Base-by-base conservation (phyloP, 2,888 invertebrate species). In the Troglohyphantes excavatus region DNA sequence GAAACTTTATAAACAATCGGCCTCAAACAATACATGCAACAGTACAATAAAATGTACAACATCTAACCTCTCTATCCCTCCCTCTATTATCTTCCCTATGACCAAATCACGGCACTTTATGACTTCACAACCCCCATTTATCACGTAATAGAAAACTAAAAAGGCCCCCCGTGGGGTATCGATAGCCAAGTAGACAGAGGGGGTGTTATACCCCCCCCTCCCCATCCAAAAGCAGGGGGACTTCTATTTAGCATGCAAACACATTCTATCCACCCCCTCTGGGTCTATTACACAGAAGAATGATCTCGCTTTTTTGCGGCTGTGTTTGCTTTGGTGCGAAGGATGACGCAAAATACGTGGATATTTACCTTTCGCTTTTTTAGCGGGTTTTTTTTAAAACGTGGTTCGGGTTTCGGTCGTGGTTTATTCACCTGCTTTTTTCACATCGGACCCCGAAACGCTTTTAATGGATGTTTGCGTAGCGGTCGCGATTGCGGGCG, bases 31-130 rank as follows among this genome's bases (percentile, higher is more conserved):
- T 9, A 29, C 33, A 19, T 61, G 43, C 59, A n/a, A n/a, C 21
- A 43, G 33, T 39, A 59, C 39, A 21, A 83, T 73, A 59, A 39
- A 72, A 73, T 83, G 83, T 83, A 59, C 43, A 43, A 83, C 73
- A 83, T 21, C 43, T n/a, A 19, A 17, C 43, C 13, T 39, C 27
- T 6, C 21, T 43, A 29, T 17, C 27, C 59, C 43, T 75, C 67
- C 33, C 39, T 29, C 17, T 39, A 78, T 86, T 70, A 86, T 78
- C 85, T 68, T 33, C 19, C 46, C 17, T 59, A 82, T 82, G 82
- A 82, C 88, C 88, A 82, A 89, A 89, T 89, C 88, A 82, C 88
- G 68, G 82, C 76, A 82, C 73, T 89, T 89, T 89, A 89, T 89
- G 82, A 82, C 76, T 76, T 33, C 61, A 73, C 67, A 17, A 33